Evolutionary conservation across 2,888 invertebrate species (phyloP).

Genomic region (Chymomyza fuscimana): DNA sequence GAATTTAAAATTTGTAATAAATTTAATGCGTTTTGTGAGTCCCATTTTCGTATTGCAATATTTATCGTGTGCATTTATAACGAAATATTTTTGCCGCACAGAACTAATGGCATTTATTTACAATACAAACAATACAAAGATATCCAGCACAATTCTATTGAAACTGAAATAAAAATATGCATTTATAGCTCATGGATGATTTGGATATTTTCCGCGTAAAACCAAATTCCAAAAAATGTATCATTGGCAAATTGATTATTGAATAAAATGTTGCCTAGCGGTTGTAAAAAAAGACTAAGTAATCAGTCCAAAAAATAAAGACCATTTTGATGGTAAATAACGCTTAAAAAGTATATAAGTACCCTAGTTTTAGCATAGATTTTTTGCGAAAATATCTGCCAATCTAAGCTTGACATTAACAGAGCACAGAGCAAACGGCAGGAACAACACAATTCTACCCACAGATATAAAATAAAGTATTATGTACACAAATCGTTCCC

Average conservation of each 20-base stretch:
- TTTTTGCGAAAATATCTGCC: too few relatives aligned
- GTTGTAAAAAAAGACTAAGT: not conserved
- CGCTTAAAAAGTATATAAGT: too few relatives aligned
- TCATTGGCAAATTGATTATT: not conserved
- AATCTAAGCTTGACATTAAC: too few relatives aligned
- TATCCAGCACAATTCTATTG: slow-evolving; percentile 3
- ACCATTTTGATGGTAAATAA: not conserved
- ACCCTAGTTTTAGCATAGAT: too few relatives aligned
- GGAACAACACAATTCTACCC: too few relatives aligned
- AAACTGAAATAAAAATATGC: not conserved
- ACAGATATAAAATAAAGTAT: too few relatives aligned
- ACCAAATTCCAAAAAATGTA: not conserved
- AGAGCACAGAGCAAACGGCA: too few relatives aligned
- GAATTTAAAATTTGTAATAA: slow-evolving; percentile 60
- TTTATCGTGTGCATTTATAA: slow-evolving; percentile 54
- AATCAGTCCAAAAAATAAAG: not conserved
- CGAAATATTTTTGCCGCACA: slow-evolving; percentile 37
- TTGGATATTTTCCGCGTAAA: not conserved
- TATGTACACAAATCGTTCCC: too few relatives aligned
- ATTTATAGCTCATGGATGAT: not conserved
- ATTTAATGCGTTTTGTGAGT: slow-evolving; percentile 37
- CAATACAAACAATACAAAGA: slow-evolving; percentile 55
- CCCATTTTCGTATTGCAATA: slow-evolving; percentile 31
- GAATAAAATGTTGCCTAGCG: not conserved
- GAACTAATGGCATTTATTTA: slow-evolving; percentile 46